Percentiles rank a stretch among this genome's conserved stretches.
Evolutionary conservation across 2,113 vertebrate genomes (phyloP).

Genomic region (Poeciliopsis turrubarensis): DNA sequence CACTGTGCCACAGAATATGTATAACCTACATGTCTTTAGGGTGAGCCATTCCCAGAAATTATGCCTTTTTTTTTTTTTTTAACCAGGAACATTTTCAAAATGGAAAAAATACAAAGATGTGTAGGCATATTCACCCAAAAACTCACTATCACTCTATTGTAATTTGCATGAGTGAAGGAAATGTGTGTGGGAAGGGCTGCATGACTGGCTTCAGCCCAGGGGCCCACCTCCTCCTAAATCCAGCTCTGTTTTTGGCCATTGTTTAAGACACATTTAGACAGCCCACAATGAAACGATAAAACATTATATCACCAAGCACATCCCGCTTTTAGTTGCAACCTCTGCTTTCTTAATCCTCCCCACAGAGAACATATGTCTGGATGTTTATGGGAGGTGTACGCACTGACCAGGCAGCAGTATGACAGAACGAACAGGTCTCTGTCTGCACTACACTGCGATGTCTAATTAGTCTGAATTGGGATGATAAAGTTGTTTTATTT

Average conservation of each 20-base stretch:
- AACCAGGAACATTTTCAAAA: too few relatives aligned
- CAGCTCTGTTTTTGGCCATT: background rate
- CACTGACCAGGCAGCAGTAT: background rate
- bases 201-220: background rate
- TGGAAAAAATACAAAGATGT: too few relatives aligned
- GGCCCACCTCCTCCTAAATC: background rate
- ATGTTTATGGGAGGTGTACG: background rate
- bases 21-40: too few relatives aligned
- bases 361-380: background rate
- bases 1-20: too few relatives aligned
- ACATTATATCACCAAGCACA: background rate
- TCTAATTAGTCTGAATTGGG: background rate
- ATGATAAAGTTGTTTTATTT: background rate
- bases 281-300: background rate
- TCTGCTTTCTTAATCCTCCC: background rate
- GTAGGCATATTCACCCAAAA: background rate
- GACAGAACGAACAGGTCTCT: background rate
- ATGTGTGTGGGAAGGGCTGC: background rate
- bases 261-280: background rate
- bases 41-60: too few relatives aligned
- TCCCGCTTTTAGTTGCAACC: background rate
- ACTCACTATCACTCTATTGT: background rate
- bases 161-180: background rate
- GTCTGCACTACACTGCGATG: background rate
- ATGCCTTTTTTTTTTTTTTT: too few relatives aligned